Conservation (phyloP, 2,797 vertebrate genomes). For the Oceanodroma leucorhoa region DNA sequence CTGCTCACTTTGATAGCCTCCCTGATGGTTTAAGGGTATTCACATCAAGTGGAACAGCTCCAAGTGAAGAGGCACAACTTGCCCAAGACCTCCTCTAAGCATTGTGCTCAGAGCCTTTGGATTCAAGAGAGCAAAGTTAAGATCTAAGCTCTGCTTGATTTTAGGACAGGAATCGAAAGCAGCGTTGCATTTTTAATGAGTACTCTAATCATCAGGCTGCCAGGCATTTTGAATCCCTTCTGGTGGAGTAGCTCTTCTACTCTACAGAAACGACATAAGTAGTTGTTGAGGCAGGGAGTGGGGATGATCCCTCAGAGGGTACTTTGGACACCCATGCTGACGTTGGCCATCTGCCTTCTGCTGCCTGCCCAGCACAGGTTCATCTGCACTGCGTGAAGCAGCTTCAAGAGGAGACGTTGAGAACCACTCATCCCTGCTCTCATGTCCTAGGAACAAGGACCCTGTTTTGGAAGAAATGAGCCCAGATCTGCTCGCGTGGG, state of each 20-base stretch:
- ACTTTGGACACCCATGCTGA: background rate
- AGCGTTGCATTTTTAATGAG: background rate
- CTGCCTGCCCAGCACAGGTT: background rate
- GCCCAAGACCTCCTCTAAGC: background rate
- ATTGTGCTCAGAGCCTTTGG: background rate
- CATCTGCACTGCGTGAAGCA: rapidly evolving
- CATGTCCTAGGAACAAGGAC: background rate
- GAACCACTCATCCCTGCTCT: background rate
- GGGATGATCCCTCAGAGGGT: background rate
- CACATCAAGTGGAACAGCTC: background rate
- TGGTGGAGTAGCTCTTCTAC: background rate
- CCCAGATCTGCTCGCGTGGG: background rate
- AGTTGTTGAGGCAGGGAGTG: background rate
- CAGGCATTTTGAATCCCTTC: background rate
- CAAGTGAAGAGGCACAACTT: background rate
- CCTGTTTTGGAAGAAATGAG: background rate
- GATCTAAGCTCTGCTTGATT: background rate
- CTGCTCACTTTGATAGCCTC: background rate
- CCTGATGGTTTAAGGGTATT: background rate
- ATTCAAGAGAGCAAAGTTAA: background rate
- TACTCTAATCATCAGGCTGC: background rate
- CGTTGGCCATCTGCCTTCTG: background rate
- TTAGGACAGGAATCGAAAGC: background rate
- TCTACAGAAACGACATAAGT: rapidly evolving
- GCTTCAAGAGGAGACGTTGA: background rate